These are phyloP conservation scores for Himalopsyche anomala DNA, from an alignment of 2,888 invertebrate genomes.

Conservation along the genomic window DNA sequence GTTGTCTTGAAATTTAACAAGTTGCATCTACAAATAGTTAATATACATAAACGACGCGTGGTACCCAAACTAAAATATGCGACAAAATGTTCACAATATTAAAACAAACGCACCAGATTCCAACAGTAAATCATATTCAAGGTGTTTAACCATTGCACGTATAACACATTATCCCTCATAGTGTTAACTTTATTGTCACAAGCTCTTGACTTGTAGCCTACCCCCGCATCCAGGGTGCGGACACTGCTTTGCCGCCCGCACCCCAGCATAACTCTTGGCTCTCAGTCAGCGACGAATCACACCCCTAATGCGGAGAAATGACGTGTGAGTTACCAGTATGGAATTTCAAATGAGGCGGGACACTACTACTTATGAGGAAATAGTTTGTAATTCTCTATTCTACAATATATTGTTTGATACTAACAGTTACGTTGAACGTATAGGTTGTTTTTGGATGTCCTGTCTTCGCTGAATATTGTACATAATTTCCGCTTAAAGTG, in stretches of 20 bases:
- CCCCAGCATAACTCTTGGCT: not conserved
- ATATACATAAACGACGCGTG: too few relatives aligned
- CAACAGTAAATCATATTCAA: not conserved
- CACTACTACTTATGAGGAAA: not conserved
- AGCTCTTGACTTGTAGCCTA: not conserved
- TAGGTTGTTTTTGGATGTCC: too few relatives aligned
- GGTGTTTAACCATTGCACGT: slow-evolving; percentile 47
- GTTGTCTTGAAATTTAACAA: too few relatives aligned
- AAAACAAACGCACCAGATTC: not conserved
- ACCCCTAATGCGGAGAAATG: slow-evolving; percentile 56
- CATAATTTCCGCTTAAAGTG: too few relatives aligned
- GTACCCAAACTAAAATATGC: too few relatives aligned
- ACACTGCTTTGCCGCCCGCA: slow-evolving; percentile 12
- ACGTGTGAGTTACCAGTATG: slow-evolving; percentile 52
- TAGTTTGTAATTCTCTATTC: too few relatives aligned
- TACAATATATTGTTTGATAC: too few relatives aligned
- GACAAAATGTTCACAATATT: too few relatives aligned
- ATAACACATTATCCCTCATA: slow-evolving; percentile 45
- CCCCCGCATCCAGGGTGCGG: slow-evolving; percentile 39
- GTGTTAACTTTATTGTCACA: slow-evolving; percentile 49
- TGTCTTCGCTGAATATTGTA: too few relatives aligned
- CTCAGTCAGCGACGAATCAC: not conserved
- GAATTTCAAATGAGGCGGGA: slow-evolving; percentile 49
- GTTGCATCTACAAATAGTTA: too few relatives aligned
- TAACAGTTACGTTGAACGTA: too few relatives aligned